A percentile compares a stretch with the other conserved stretches of the same genome.
These are phyloP conservation scores for Nomada ferruginata DNA, from an alignment of 2,888 invertebrate species.

Conservation along the genomic window DNA sequence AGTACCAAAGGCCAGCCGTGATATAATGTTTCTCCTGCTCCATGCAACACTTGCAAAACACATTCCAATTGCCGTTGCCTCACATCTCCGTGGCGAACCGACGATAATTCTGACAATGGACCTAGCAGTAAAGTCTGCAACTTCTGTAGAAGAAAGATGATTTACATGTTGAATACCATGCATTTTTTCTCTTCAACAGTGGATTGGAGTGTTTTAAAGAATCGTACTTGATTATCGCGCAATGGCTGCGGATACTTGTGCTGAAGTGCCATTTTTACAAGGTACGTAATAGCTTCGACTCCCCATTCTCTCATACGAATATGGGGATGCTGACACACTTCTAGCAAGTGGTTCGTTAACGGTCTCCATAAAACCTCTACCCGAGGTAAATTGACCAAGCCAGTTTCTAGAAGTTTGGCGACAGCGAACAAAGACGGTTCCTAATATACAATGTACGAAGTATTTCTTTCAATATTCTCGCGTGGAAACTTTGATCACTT, in stretches of 20 bases:
- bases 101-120: constrained; percentile 96
- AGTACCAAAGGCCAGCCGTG: constrained; percentile 98
- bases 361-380: constrained; percentile 98
- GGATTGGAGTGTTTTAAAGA: neutral
- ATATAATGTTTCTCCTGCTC: constrained; percentile 95
- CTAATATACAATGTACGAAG: constrained; percentile 83
- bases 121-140: constrained; percentile 94
- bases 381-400: constrained; percentile 95
- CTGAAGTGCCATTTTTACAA: constrained; percentile 95
- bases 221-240: constrained; percentile 91
- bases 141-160: constrained; percentile 84
- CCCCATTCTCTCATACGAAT: constrained; percentile 99
- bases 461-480: neutral
- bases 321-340: constrained; percentile 98
- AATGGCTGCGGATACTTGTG: constrained; percentile 93
- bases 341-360: constrained; percentile 96
- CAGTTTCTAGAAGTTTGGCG: constrained; percentile 98
- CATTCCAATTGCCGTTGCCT: constrained; percentile 97
- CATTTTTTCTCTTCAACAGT: neutral
- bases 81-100: constrained; percentile 96
- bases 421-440: constrained; percentile 99
- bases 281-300: constrained; percentile 96
- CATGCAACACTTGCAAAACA: constrained; percentile 96
- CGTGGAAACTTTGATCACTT: neutral
- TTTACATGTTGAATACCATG: neutral